phyloP scores from a whole-genome alignment of 2,113 vertebrate genomes.

The Mesoclemmys tuberculata region DNA sequence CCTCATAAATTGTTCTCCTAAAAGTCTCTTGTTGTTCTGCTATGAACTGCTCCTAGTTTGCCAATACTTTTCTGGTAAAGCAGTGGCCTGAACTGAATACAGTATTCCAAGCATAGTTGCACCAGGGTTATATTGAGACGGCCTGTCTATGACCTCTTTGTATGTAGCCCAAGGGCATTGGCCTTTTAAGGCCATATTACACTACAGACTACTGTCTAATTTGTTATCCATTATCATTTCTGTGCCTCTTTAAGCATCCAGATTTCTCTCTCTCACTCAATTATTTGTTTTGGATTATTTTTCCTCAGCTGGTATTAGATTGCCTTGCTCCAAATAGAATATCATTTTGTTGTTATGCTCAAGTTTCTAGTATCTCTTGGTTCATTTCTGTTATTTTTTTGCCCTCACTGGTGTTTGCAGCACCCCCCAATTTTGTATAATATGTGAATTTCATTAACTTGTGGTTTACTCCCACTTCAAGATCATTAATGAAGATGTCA shows the following conservation, averaged over 20 bases:
- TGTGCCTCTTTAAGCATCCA: constrained; percentile 46
- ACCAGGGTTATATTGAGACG: constrained; percentile 7
- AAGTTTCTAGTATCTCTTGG: not conserved
- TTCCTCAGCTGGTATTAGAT: constrained; percentile 4
- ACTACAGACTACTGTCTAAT: constrained; percentile 46
- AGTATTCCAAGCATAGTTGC: constrained; percentile 4
- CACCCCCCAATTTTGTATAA: constrained; percentile 13
- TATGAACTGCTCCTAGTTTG: constrained; percentile 3
- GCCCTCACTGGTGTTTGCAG: not conserved
- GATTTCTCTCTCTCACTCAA: constrained; percentile 15
- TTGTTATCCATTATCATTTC: constrained; percentile 58
- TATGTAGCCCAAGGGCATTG: constrained; percentile 33
- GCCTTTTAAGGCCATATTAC: constrained; percentile 14
- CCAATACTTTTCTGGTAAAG: not conserved
- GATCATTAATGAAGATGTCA: constrained; percentile 33
- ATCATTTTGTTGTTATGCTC: constrained; percentile 8
- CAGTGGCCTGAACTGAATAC: not conserved
- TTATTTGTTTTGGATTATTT: constrained; percentile 22
- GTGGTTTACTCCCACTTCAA: constrained; percentile 44
- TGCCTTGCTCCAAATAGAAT: constrained; percentile 25
- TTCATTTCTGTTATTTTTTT: constrained; percentile 20
- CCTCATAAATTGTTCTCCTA: not conserved
- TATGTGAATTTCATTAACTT: constrained; percentile 39
- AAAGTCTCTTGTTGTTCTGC: not conserved
- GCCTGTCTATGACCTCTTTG: constrained; percentile 30